phyloP scores from a whole-genome alignment of 2,797 vertebrate genomes.

The Gobio occitaniae region DNA sequence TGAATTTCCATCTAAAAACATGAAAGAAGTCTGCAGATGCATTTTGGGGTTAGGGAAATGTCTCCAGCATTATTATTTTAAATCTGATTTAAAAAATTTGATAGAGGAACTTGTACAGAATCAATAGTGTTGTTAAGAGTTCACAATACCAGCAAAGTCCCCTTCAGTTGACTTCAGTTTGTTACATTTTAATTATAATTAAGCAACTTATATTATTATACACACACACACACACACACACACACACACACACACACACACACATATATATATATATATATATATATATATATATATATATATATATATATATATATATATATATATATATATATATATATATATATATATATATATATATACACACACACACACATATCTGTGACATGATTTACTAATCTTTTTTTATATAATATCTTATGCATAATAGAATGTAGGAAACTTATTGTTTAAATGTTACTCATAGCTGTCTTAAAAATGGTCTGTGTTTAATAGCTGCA shows the following conservation, averaged over 20 bases:
- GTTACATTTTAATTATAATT: background rate
- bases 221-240: too few species aligned
- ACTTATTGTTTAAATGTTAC: background rate
- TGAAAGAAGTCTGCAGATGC: background rate
- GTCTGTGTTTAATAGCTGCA: constrained; percentile 14
- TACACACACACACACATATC: too few species aligned
- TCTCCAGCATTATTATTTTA: background rate
- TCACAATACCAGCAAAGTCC: background rate
- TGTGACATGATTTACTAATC: background rate
- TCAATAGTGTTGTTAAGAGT: constrained; percentile 3
- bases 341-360: too few species aligned
- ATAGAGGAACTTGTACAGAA: background rate
- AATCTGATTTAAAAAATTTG: background rate
- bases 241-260: too few species aligned
- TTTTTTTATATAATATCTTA: background rate
- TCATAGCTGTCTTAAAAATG: constrained; percentile 11
- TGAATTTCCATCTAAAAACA: background rate
- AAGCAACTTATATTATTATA: background rate
- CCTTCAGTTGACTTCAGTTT: background rate
- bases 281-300: too few species aligned
- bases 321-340: too few species aligned
- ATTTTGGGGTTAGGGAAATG: background rate
- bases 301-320: too few species aligned
- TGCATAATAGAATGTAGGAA: background rate
- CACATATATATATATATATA: too few species aligned